Evolutionary conservation across 2,797 vertebrate species (phyloP).

Genomic region (Acanthiza pusilla): DNA sequence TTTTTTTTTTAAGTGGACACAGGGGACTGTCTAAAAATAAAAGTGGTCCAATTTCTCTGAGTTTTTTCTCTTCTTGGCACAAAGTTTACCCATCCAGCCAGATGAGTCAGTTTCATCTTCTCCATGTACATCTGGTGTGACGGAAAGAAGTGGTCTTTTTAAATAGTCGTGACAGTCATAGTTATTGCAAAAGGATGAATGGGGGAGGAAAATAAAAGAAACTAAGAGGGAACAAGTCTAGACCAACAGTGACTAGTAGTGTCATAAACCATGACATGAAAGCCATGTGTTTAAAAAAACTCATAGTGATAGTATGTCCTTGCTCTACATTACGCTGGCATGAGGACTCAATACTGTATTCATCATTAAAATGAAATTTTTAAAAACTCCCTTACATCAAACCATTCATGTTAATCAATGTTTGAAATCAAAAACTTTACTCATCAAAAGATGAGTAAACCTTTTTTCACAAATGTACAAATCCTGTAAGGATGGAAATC

Average conservation of each 20-base stretch:
- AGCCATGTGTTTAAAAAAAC: neutral
- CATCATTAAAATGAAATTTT: neutral
- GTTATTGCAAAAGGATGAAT: neutral
- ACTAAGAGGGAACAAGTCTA: neutral
- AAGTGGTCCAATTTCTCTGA: neutral
- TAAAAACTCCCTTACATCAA: fast-evolving
- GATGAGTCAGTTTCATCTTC: neutral
- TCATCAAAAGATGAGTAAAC: neutral
- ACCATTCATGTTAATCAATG: neutral
- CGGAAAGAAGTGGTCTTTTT: neutral
- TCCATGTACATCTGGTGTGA: neutral
- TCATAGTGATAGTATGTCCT: neutral
- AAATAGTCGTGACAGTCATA: neutral
- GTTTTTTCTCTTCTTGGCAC: neutral
- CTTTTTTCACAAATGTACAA: neutral
- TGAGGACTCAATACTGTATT: neutral
- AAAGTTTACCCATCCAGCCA: neutral
- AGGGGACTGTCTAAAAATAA: neutral
- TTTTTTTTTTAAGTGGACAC: neutral
- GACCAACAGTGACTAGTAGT: neutral
- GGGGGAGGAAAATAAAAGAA: neutral
- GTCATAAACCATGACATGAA: neutral
- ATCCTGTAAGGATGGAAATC: neutral
- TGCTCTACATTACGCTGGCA: fast-evolving
- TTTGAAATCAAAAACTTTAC: neutral